Evolutionary conservation across 2,888 invertebrate genomes (phyloP), one percentile per base, ranked within the genome.

Genomic region (Branchipolynoe longqiensis): DNA sequence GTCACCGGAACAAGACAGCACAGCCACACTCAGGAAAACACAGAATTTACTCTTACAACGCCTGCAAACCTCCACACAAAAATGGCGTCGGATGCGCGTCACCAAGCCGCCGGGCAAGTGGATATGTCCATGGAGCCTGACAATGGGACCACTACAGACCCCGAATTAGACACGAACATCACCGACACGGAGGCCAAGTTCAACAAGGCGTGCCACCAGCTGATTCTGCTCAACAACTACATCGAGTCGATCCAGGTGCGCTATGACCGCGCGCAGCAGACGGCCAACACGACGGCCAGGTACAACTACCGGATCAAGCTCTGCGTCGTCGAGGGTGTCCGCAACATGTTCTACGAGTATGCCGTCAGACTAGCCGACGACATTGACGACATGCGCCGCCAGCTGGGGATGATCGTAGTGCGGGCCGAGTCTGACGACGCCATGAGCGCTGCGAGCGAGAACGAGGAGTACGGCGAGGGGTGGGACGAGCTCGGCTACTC

Each of bases 261-360:
- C 18, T 83, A 83, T 74, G 62, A 85, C 64, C 38, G 82, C 12
- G 73, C 85, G 22, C 33, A 28, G n/a, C 54, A 83, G 38, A 56
- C 38, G 59, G 22, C 56, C 18, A 28, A 41, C 18, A 54, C 58
- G 18, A 38, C 41, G n/a, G 56, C 38, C 28, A 40, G 58, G 25
- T 85, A 85, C 83, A 85, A 56, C 41, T 64, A 40, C 69, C 69
- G 85, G n/a, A 73, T 83, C 31, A 83, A 83, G 58, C 83, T 85
- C 25, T 85, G 85, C 40, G 83, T 83, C 28, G 31, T 83, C 18
- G 78, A 85, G 85, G 85, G 85, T n/a, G 78, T 83, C 28, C 33
- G 85, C 33, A 73, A 85, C 59, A 54, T 83, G 58, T 85, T 83
- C 74, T 83, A 83, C 74, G 85, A 85, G 48, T 83, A 74, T 36